Base-by-base conservation (phyloP, 2,113 vertebrate species). In the Potamarius usumacintae region DNA sequence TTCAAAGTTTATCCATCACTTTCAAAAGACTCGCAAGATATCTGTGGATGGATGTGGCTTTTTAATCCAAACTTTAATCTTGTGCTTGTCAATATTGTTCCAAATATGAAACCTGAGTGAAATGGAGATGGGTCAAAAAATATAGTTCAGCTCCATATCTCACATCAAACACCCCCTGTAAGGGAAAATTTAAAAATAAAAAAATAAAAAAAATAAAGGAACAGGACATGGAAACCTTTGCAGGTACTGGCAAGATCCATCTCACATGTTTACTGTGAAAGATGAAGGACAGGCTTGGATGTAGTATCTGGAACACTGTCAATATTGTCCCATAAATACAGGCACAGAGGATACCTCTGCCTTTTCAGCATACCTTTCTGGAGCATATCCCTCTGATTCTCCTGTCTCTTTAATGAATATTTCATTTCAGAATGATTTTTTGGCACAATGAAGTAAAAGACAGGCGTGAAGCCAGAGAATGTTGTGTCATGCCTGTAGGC, bases 371-470 rank as follows among this genome's bases (percentile, higher is more conserved):
- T 90, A 85, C 62, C 84, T 87, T 85, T 89, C 83, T 87, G 88
- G 82, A 84, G 74, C 88, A 65, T 82, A 89, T 90, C 88, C 79
- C 82, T 93, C 87, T 94, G 94, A 94, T 94, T 90, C 91, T 67
- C 48, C 85, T 91, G 90, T 92, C 92, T 90, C 90, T 94, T 94
- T 92, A 93, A 95, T 95, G 91, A 92, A 95, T 95, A 93, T 94
- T 95, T 95, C 92, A 95, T 92, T 91, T 85, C 4, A 4, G 92
- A 93, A 94, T 94, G 89, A 92, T 93, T 92, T 93, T 87, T 60
- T 83, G 74, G 0, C 34, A 18, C 84, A 81, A 82, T 87, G 72
- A 89, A 86, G 62, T 86, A 55, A 87, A 65, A 63, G 80, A n/a
- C 52, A 74, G 34, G 25, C 18, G 25, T 27, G 72, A 85, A 78